phyloP scores from a whole-genome alignment of 1,140 invertebrate genomes.

The Pemphigus obesinymphae region DNA sequence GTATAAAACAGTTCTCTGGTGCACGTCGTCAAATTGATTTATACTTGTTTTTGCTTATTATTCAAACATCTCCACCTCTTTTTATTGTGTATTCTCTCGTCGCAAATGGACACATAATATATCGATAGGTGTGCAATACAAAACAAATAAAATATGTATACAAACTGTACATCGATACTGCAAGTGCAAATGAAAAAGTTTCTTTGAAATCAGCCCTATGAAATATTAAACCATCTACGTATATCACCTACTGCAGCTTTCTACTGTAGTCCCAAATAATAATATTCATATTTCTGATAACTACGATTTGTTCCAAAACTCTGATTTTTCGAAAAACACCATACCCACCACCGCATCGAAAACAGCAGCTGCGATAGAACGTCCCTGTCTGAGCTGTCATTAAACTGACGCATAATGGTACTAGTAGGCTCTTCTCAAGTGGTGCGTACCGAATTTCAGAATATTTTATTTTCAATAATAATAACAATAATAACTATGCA shows the following conservation, averaged over 20 bases:
- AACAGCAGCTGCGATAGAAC: constrained; percentile 3
- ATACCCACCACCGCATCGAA: neutral
- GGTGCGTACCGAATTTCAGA: constrained; percentile 28
- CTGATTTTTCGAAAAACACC: neutral
- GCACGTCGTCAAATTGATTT: neutral
- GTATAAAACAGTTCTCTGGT: neutral
- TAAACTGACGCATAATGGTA: neutral
- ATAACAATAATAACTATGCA: neutral
- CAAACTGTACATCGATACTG: neutral
- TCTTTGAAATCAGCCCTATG: neutral
- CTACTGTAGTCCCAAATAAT: neutral
- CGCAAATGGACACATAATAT: neutral
- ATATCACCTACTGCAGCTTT: neutral
- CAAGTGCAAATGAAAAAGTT: neutral
- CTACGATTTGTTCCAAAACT: neutral
- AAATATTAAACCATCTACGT: neutral
- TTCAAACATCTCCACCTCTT: neutral
- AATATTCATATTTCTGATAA: neutral
- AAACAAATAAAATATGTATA: neutral
- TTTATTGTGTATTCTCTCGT: neutral
- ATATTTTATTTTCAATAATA: constrained; percentile 35
- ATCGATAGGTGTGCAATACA: neutral
- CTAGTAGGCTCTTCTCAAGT: constrained; percentile 27
- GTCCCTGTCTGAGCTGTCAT: neutral
- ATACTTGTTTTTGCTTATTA: neutral